A percentile compares a stretch with the other conserved stretches of the same genome.
Evolutionary conservation across 1,140 invertebrate species (phyloP).

Genomic region (Pararge aegeria): DNA sequence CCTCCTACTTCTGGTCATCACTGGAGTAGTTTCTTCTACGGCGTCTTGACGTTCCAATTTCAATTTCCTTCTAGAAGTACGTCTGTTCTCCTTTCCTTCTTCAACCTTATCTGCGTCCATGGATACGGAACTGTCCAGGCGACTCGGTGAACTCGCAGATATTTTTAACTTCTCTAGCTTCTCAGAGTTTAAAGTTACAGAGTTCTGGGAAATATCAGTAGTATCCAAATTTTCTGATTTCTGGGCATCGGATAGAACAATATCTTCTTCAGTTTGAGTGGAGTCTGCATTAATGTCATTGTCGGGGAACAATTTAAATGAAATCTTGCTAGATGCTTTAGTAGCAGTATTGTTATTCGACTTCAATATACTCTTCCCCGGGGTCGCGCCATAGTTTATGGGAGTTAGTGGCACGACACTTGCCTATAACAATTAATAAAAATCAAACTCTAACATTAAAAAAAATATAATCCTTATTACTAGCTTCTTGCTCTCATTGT

Average conservation of each 20-base stretch:
- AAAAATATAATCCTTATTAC: no score
- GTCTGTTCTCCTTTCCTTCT: slow-evolving; percentile 39
- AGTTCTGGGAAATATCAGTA: no score
- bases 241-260: background rate
- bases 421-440: background rate
- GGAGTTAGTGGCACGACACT: slow-evolving; percentile 30
- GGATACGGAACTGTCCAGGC: no score
- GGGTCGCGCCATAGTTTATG: slow-evolving; percentile 52
- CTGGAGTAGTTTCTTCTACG: slow-evolving; percentile 32
- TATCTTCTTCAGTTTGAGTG: background rate
- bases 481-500: no score
- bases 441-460: no score
- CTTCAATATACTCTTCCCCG: slow-evolving; percentile 52
- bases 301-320: slow-evolving; percentile 35
- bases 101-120: slow-evolving; percentile 21
- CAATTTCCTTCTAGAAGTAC: slow-evolving; percentile 26
- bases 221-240: background rate
- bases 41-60: slow-evolving; percentile 48
- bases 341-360: slow-evolving; percentile 1
- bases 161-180: background rate
- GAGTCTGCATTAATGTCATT: background rate
- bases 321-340: slow-evolving; percentile 45
- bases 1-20: slow-evolving; percentile 54
- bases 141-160: background rate
- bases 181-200: background rate